A percentile compares a stretch with the other conserved stretches of the same genome.
phyloP scores from a whole-genome alignment of 2,113 vertebrate genomes.

The Prionailurus viverrinus region DNA sequence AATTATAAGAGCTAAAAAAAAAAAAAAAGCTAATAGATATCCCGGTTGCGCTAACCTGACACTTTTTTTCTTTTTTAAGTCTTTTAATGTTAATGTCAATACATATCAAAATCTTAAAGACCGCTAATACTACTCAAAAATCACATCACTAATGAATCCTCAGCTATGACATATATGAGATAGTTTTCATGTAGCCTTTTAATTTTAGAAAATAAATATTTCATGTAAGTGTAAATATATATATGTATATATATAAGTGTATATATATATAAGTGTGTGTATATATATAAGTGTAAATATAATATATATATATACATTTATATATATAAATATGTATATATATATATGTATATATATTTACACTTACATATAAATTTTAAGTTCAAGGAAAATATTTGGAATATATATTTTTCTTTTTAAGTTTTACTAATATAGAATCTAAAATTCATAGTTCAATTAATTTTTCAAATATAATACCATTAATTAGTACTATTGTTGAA shows the following conservation, averaged over 20 bases:
- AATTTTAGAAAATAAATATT: background rate
- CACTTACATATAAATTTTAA: background rate
- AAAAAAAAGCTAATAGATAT: background rate
- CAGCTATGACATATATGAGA: background rate
- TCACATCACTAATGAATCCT: background rate
- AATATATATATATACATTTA: too few relatives aligned
- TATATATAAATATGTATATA: too few relatives aligned
- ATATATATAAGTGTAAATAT: too few relatives aligned
- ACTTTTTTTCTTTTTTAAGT: background rate
- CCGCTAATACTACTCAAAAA: background rate
- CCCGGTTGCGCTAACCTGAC: too few relatives aligned
- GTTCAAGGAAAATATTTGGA: background rate
- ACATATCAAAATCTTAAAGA: background rate
- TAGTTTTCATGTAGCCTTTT: background rate
- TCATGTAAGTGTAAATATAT: background rate
- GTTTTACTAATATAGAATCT: background rate
- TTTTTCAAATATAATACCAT: too few relatives aligned
- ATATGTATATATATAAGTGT: too few relatives aligned
- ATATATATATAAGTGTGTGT: too few relatives aligned
- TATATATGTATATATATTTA: too few relatives aligned
- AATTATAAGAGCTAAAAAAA: background rate
- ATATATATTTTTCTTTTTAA: background rate
- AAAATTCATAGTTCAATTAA: background rate
- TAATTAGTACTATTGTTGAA: background rate
- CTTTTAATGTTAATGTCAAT: background rate